phyloP scores from a whole-genome alignment of 1,140 invertebrate genomes.

The Drosophila lacertosa region DNA sequence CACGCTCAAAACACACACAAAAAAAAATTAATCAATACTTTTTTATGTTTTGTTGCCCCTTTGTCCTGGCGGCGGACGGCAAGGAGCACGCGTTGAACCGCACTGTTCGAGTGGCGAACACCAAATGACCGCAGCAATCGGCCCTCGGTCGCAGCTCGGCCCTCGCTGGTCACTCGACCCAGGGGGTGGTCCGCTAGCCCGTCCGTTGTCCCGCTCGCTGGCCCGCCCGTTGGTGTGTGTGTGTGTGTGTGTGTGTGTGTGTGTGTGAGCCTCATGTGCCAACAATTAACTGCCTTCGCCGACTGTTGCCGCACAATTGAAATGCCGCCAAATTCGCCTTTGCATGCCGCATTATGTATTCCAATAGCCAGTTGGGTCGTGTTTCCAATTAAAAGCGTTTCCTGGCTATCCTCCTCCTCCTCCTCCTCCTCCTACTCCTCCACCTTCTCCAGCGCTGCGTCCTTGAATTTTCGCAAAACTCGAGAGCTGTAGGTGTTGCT shows the following conservation, averaged over 20 bases:
- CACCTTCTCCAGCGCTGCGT: constrained; percentile 2
- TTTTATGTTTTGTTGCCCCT: constrained; percentile 31
- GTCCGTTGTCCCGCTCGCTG: too few species aligned
- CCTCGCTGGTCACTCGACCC: constrained; percentile 18
- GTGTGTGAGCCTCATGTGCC: constrained; percentile 6
- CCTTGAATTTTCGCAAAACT: constrained; percentile 41
- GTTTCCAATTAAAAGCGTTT: constrained; percentile 52
- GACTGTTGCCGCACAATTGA: constrained; percentile 40
- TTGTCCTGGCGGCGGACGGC: constrained; percentile 27
- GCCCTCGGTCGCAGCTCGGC: constrained; percentile 38
- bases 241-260: too few species aligned
- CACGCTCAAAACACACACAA: constrained; percentile 26
- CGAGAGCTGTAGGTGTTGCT: constrained; percentile 11
- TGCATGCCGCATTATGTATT: constrained; percentile 44
- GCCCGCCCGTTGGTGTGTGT: not conserved
- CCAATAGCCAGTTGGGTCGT: constrained; percentile 8
- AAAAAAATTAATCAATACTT: constrained; percentile 74
- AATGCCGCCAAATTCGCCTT: constrained; percentile 42
- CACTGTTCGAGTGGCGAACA: constrained; percentile 70
- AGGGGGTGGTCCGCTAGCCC: too few species aligned
- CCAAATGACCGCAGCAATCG: constrained; percentile 65
- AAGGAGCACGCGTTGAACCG: constrained; percentile 67
- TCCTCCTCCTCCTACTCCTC: too few species aligned
- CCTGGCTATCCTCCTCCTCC: constrained; percentile 24
- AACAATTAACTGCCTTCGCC: constrained; percentile 33